Evolutionary conservation across 2,797 vertebrate species (phyloP).

Genomic region (Sardinella longiceps): DNA sequence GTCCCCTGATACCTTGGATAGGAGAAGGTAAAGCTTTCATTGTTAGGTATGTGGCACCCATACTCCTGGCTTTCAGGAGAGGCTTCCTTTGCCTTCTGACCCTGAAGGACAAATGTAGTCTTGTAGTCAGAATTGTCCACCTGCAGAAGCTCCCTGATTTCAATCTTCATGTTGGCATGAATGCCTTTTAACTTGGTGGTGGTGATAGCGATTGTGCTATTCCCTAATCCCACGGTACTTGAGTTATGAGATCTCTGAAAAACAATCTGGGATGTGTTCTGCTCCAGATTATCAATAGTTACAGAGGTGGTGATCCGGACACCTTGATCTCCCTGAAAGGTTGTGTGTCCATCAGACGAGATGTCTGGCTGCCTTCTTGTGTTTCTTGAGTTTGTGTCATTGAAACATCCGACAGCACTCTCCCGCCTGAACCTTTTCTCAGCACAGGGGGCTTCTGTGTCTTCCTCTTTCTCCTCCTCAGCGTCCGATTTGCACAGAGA

Average conservation of each 20-base stretch:
- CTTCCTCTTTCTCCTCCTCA: slow-evolving; percentile 67
- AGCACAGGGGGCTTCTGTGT: slow-evolving; percentile 50
- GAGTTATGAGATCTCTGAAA: slow-evolving; percentile 62
- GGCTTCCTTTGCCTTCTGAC: slow-evolving; percentile 56
- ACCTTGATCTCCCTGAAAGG: slow-evolving; percentile 54
- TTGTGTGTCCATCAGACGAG: slow-evolving; percentile 40
- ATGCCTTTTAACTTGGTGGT: slow-evolving; percentile 70
- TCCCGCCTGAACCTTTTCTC: slow-evolving; percentile 66
- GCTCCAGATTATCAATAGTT: slow-evolving; percentile 66
- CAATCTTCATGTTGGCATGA: slow-evolving; percentile 70
- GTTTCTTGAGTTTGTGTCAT: too few species aligned
- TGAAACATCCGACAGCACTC: slow-evolving; percentile 55
- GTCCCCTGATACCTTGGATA: slow-evolving; percentile 38
- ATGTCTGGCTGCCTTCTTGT: slow-evolving; percentile 56
- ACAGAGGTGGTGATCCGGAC: slow-evolving; percentile 73
- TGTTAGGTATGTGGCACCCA: slow-evolving; percentile 36
- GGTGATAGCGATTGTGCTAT: slow-evolving; percentile 61
- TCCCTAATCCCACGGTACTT: slow-evolving; percentile 45
- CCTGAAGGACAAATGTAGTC: slow-evolving; percentile 60
- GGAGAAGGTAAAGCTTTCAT: slow-evolving; percentile 31
- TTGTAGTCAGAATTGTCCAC: slow-evolving; percentile 56
- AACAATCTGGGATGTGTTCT: slow-evolving; percentile 64
- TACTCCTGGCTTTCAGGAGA: slow-evolving; percentile 49
- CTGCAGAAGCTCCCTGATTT: slow-evolving; percentile 72
- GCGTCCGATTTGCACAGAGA: slow-evolving; percentile 61